These are phyloP conservation scores for Bembecia ichneumoniformis DNA, from an alignment of 2,888 invertebrate species.

Conservation along the genomic window DNA sequence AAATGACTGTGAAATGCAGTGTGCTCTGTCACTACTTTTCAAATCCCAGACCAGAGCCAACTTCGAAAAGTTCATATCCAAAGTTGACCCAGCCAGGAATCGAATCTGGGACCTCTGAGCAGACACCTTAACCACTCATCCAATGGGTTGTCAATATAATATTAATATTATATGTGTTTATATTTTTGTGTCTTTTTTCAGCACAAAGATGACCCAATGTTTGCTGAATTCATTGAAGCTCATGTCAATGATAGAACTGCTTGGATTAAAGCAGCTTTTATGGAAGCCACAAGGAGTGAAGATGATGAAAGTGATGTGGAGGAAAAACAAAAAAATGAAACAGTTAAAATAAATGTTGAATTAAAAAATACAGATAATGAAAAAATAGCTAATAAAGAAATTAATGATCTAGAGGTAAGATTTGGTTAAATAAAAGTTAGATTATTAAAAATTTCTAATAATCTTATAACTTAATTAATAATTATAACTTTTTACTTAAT, in stretches of 20 bases:
- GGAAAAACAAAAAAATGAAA: conserved; percentile 22
- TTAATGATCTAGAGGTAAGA: conserved; percentile 82
- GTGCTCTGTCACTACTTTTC: no score
- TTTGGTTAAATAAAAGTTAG: background rate
- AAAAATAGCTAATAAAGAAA: conserved; percentile 78
- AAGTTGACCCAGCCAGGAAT: no score
- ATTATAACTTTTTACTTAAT: no score
- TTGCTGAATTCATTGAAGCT: conserved; percentile 90
- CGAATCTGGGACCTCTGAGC: no score
- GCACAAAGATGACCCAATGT: conserved; percentile 90
- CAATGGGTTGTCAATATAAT: no score
- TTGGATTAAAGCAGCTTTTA: conserved; percentile 53
- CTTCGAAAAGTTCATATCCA: no score
- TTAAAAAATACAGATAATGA: conserved; percentile 30
- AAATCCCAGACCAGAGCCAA: no score
- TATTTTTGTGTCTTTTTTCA: conserved; percentile 30
- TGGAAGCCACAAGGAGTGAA: conserved; percentile 41
- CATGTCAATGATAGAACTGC: conserved; percentile 73
- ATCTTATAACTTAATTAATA: no score
- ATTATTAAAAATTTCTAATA: no score
- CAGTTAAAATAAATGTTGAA: conserved; percentile 10
- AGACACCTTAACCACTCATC: no score
- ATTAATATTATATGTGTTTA: no score
- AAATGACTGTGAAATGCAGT: no score
- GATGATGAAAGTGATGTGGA: conserved; percentile 44